Evolutionary conservation across 2,888 invertebrate species (phyloP).

Genomic region (Eretmocerus hayati): DNA sequence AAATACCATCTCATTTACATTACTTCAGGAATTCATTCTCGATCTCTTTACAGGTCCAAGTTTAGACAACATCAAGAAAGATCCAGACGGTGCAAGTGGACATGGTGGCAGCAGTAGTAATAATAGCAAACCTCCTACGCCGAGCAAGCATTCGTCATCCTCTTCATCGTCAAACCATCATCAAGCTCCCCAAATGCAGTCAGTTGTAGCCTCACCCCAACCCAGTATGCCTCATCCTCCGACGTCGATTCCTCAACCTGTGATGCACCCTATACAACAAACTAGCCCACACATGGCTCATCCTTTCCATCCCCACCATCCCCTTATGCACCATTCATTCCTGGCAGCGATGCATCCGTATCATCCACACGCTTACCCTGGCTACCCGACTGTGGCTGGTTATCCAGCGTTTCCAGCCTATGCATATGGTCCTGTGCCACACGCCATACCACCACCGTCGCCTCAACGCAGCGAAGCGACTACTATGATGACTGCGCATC

Average conservation of each 20-base stretch:
- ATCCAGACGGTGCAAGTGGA: conserved; percentile 54
- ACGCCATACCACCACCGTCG: conserved; percentile 60
- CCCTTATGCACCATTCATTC: conserved; percentile 61
- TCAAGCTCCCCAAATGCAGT: conserved; percentile 36
- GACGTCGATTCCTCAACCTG: conserved; percentile 59
- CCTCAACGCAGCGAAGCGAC: conserved; percentile 53
- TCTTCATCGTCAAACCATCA: conserved; percentile 29
- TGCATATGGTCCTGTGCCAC: conserved; percentile 66
- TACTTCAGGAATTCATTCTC: not conserved
- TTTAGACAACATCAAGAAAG: conserved; percentile 68
- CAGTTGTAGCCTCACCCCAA: conserved; percentile 41
- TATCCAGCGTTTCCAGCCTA: conserved; percentile 52
- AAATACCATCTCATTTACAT: not conserved
- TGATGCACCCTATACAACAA: conserved; percentile 70
- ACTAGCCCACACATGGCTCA: conserved; percentile 60
- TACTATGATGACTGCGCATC: conserved; percentile 62
- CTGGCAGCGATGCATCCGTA: conserved; percentile 66
- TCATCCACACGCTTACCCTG: conserved; percentile 52
- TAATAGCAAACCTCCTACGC: conserved; percentile 40
- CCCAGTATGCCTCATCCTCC: conserved; percentile 55
- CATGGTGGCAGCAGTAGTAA: conserved; percentile 32
- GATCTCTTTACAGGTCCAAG: conserved; percentile 53
- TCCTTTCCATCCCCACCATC: conserved; percentile 70
- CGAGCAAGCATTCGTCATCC: conserved; percentile 38
- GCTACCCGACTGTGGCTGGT: conserved; percentile 43